phyloP scores from a whole-genome alignment of 2,113 vertebrate species.

The Xiphophorus hellerii region DNA sequence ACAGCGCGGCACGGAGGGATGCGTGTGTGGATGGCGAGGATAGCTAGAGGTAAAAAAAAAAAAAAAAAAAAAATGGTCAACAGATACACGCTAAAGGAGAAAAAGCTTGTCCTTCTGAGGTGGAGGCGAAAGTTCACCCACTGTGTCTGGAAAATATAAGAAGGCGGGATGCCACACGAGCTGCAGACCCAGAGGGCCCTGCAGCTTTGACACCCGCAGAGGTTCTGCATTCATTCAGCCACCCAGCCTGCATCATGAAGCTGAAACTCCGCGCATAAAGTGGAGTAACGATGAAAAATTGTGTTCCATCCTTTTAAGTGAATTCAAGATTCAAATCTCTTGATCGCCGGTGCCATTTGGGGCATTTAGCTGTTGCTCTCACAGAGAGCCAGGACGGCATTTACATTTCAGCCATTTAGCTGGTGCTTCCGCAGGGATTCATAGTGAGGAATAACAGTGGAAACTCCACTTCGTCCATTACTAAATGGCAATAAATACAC shows the following conservation, averaged over 20 bases:
- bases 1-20: slow-evolving; percentile 55
- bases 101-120: slow-evolving; percentile 48
- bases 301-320: background rate
- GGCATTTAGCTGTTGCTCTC: slow-evolving; percentile 33
- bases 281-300: background rate
- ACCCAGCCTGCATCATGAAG: background rate
- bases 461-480: slow-evolving; percentile 29
- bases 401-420: slow-evolving; percentile 55
- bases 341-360: slow-evolving; percentile 9
- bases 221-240: slow-evolving; percentile 8
- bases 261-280: background rate
- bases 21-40: slow-evolving; percentile 54
- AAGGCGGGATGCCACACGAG: slow-evolving; percentile 57
- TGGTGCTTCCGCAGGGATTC: slow-evolving; percentile 30
- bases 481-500: slow-evolving; percentile 37
- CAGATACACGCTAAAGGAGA: slow-evolving; percentile 62
- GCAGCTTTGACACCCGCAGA: slow-evolving; percentile 17
- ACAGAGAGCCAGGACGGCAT: slow-evolving; percentile 35
- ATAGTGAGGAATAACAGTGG: slow-evolving; percentile 6
- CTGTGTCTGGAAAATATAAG: slow-evolving; percentile 70
- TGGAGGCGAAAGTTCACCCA: slow-evolving; percentile 80
- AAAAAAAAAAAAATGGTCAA: slow-evolving; percentile 68
- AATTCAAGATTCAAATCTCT: slow-evolving; percentile 10
- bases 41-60: slow-evolving; percentile 71
- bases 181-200: slow-evolving; percentile 17